These are phyloP conservation scores for Holothuria scabra DNA, from an alignment of 53 echinoderm and acorn worm genomes.

Conservation along the genomic window DNA sequence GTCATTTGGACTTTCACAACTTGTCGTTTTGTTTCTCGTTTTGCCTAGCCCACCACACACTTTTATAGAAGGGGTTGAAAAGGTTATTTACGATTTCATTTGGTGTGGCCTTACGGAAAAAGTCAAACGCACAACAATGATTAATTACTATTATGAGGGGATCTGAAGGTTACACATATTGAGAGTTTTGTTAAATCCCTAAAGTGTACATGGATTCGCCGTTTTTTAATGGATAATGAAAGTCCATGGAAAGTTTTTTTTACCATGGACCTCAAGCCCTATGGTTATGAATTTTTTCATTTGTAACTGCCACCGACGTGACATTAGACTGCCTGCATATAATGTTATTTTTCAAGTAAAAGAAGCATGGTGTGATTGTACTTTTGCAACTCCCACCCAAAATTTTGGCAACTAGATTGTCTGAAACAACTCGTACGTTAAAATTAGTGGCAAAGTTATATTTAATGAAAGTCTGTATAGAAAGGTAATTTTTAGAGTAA, in stretches of 20 bases:
- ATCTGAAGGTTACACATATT: too few relatives aligned
- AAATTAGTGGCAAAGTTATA: too few relatives aligned
- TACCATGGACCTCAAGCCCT: background rate
- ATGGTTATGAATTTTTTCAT: background rate
- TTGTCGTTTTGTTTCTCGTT: background rate
- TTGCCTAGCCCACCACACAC: background rate
- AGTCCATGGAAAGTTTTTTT: background rate
- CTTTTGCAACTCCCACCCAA: background rate
- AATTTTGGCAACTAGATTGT: background rate
- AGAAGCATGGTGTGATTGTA: too few relatives aligned
- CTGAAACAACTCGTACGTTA: background rate
- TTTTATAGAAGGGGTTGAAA: background rate
- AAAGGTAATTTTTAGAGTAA: background rate
- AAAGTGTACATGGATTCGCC: too few relatives aligned
- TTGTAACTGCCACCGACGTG: background rate
- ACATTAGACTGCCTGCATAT: background rate
- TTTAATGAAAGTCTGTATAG: background rate
- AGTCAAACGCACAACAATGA: conserved; percentile 3
- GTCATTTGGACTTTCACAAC: conserved; percentile 19
- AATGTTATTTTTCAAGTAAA: background rate
- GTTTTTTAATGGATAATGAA: background rate
- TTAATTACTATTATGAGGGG: background rate
- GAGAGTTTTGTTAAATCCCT: too few relatives aligned
- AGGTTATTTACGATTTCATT: background rate
- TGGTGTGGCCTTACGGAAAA: background rate